Evolutionary conservation across 2,113 vertebrate genomes (phyloP).

Genomic region (Ovis canadensis): DNA sequence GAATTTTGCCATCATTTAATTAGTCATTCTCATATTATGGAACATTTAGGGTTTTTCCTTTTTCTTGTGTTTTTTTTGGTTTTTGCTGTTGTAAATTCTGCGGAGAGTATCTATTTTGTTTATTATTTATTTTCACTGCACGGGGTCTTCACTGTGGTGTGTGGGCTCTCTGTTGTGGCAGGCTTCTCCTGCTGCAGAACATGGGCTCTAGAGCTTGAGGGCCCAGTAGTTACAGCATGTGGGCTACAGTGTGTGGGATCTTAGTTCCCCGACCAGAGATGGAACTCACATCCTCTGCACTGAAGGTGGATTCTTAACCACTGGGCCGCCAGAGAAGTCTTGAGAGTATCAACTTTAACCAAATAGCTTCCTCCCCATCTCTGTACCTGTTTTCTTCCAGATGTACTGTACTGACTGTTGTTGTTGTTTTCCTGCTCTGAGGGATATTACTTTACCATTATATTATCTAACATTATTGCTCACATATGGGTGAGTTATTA

Average conservation of each 20-base stretch:
- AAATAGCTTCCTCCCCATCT: neutral
- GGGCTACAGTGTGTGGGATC: neutral
- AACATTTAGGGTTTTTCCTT: neutral
- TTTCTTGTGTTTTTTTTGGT: neutral
- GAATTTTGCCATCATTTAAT: neutral
- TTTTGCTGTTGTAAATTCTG: neutral
- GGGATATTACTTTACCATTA: neutral
- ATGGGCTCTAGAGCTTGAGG: neutral
- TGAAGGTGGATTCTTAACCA: neutral
- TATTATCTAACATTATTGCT: neutral
- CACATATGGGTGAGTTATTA: neutral
- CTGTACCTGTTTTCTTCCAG: neutral
- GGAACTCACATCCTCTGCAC: neutral
- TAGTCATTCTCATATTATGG: neutral
- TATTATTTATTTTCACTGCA: neutral
- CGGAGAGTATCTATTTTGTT: neutral
- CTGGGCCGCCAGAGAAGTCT: neutral
- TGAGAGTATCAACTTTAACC: neutral
- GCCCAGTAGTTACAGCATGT: neutral
- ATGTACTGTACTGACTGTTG: fast-evolving
- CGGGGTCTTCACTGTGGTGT: neutral
- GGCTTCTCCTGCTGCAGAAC: neutral
- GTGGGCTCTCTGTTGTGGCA: neutral
- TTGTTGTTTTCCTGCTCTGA: neutral
- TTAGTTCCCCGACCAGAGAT: neutral